Evolutionary conservation across 2,888 invertebrate genomes (phyloP).

Genomic region (Agrypnus murinus): DNA sequence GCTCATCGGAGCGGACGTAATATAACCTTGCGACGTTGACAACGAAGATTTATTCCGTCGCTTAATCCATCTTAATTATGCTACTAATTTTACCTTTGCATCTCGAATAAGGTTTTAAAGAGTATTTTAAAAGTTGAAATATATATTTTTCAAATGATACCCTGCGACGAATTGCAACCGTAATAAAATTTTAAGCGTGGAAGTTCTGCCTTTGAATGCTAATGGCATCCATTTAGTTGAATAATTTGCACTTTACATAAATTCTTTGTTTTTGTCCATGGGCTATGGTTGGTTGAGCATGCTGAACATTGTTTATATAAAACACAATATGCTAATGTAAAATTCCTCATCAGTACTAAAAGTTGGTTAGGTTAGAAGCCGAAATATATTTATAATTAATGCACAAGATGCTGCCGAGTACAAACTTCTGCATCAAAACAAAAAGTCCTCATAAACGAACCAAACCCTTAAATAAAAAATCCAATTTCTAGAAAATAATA

Average conservation of each 20-base stretch:
- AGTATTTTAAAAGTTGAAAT: constrained; percentile 30
- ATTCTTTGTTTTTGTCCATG: constrained; percentile 28
- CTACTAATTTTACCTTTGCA: constrained; percentile 61
- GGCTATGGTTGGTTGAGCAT: constrained; percentile 17
- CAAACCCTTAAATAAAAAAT: constrained; percentile 31
- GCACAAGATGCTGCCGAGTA: constrained; percentile 16
- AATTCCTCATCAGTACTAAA: constrained; percentile 10
- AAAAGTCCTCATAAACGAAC: constrained; percentile 14
- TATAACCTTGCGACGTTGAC: constrained; percentile 60
- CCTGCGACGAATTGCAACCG: constrained; percentile 20
- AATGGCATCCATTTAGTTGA: constrained; percentile 28
- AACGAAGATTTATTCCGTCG: constrained; percentile 62
- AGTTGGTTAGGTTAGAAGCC: constrained; percentile 4
- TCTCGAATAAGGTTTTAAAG: constrained; percentile 39
- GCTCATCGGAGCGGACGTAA: constrained; percentile 61
- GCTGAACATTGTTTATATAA: constrained; percentile 17
- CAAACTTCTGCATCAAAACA: constrained; percentile 21
- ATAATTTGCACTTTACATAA: constrained; percentile 27
- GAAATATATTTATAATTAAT: constrained; percentile 19
- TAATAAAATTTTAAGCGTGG: constrained; percentile 28
- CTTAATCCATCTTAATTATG: constrained; percentile 65
- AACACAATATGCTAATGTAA: constrained; percentile 23
- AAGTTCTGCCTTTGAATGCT: constrained; percentile 26
- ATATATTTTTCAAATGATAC: constrained; percentile 12
- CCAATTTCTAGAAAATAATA: constrained; percentile 47